Conservation (phyloP, 2,797 vertebrate genomes). For the Helarctos malayanus region DNA sequence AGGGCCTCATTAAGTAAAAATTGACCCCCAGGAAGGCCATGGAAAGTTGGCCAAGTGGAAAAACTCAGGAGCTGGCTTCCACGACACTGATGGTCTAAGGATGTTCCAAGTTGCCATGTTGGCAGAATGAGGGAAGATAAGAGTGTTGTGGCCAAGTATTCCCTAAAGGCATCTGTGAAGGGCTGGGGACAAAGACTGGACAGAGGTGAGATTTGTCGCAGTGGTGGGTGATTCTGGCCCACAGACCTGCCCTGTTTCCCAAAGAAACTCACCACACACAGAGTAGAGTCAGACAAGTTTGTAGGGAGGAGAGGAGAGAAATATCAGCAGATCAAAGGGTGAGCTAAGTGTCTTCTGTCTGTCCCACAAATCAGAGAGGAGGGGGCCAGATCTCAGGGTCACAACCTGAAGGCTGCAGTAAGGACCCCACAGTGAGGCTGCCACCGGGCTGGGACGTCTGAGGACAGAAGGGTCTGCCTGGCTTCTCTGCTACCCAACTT, state of each 20-base stretch:
- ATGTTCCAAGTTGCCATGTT: background rate
- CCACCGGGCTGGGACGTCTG: background rate
- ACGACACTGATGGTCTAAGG: background rate
- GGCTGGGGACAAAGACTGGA: no score
- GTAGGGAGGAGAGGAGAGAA: background rate
- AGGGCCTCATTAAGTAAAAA: background rate
- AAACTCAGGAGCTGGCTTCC: background rate
- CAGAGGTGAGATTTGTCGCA: background rate
- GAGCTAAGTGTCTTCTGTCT: background rate
- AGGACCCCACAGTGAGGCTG: background rate
- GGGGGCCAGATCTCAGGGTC: background rate
- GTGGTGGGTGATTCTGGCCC: background rate
- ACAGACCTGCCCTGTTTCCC: rapidly evolving
- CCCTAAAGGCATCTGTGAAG: background rate
- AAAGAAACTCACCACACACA: background rate
- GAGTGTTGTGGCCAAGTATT: rapidly evolving
- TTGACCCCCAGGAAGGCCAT: rapidly evolving
- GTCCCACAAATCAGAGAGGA: background rate
- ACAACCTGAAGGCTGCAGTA: background rate
- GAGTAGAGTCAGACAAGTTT: background rate
- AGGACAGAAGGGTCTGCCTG: background rate
- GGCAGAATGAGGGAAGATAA: background rate
- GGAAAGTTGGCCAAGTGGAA: background rate
- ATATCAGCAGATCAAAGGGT: background rate
- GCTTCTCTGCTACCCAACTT: background rate